Evolutionary conservation across 2,888 invertebrate species (phyloP).

Genomic region (Cremastinae sp.): DNA sequence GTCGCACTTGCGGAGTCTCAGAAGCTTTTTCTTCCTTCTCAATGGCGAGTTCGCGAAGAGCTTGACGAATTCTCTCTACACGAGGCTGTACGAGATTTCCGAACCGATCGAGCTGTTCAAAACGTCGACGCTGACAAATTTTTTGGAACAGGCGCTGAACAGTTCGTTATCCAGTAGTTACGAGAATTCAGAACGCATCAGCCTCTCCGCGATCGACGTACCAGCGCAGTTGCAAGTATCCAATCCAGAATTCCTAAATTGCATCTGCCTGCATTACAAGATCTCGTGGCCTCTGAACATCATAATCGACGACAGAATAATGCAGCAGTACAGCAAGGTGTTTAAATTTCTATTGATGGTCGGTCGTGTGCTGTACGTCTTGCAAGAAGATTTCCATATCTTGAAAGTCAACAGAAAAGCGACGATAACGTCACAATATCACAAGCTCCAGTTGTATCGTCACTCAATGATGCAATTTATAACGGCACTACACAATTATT

Average conservation of each 20-base stretch:
- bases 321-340: slow-evolving; percentile 87
- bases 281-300: slow-evolving; percentile 90
- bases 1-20: slow-evolving; percentile 87
- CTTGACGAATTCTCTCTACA: slow-evolving; percentile 86
- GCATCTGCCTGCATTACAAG: slow-evolving; percentile 86
- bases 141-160: slow-evolving; percentile 86
- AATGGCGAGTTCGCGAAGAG: slow-evolving; percentile 90
- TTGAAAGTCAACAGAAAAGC: slow-evolving; percentile 84
- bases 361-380: slow-evolving; percentile 88
- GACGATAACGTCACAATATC: slow-evolving; percentile 83
- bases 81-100: slow-evolving; percentile 84
- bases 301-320: slow-evolving; percentile 86
- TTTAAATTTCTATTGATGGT: slow-evolving; percentile 89
- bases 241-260: slow-evolving; percentile 85
- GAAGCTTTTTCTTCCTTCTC: slow-evolving; percentile 89
- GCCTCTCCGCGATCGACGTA: slow-evolving; percentile 72
- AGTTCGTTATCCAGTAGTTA: slow-evolving; percentile 83
- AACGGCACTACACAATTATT: slow-evolving; percentile 88
- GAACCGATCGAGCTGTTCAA: slow-evolving; percentile 86
- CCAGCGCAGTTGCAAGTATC: slow-evolving; percentile 76
- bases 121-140: slow-evolving; percentile 85
- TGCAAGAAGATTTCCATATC: slow-evolving; percentile 86
- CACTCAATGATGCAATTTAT: slow-evolving; percentile 90
- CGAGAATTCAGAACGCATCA: slow-evolving; percentile 74
- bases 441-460: slow-evolving; percentile 86